Evolutionary conservation across 2,797 vertebrate genomes (phyloP).

Genomic region (Sternotherus odoratus): DNA sequence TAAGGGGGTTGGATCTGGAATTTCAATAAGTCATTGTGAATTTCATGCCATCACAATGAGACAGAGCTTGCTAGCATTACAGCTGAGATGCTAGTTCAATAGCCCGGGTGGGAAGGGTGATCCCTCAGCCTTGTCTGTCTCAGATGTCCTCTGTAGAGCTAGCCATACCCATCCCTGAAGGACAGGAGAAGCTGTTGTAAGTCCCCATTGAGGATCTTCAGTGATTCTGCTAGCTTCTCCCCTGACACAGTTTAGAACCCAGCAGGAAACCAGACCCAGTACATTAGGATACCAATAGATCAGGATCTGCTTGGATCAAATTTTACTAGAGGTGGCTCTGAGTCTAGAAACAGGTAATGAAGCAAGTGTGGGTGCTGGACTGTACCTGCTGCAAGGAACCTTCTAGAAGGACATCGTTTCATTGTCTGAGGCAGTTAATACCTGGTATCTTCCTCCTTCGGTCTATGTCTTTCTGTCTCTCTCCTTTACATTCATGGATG

Average conservation of each 20-base stretch:
- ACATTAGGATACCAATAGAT: not conserved
- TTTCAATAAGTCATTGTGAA: constrained; percentile 50
- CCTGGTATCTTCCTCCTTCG: constrained; percentile 7
- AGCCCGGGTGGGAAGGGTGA: not conserved
- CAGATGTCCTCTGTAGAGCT: not conserved
- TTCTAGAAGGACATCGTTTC: constrained; percentile 20
- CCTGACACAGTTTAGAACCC: not conserved
- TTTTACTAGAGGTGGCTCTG: constrained; percentile 5
- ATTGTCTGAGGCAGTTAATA: constrained; percentile 32
- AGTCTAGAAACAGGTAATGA: not conserved
- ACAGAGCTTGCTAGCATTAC: not conserved
- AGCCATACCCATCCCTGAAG: not conserved
- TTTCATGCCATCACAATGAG: constrained; percentile 13
- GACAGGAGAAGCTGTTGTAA: not conserved
- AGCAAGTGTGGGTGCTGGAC: not conserved
- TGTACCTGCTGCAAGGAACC: constrained; percentile 7
- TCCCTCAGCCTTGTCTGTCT: not conserved
- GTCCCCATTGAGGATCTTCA: not conserved
- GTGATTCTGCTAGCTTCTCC: not conserved
- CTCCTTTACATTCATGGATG: not conserved
- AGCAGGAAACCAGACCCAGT: not conserved
- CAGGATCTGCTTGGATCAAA: not conserved
- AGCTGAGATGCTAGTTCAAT: constrained; percentile 4
- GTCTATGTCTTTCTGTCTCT: not conserved
- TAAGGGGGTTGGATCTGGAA: constrained; percentile 43